Conservation (phyloP, 1,140 invertebrate genomes). For the Parapsyche elsis region DNA sequence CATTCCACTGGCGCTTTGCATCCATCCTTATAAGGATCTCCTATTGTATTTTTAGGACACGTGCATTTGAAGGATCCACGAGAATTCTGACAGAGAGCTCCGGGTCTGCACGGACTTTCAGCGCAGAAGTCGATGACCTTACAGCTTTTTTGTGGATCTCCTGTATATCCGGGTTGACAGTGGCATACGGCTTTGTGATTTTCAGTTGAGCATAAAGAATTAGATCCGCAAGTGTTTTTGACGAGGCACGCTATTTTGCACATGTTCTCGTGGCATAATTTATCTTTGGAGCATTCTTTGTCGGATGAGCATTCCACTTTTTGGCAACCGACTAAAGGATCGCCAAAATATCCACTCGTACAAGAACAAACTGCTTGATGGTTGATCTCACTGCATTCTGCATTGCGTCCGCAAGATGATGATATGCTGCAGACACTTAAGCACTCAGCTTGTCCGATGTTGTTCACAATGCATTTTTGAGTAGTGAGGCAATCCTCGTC, state of each 20-base stretch:
- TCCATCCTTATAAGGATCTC: constrained; percentile 84
- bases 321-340: constrained; percentile 81
- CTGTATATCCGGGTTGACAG: constrained; percentile 88
- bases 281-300: constrained; percentile 81
- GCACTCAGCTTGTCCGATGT: constrained; percentile 78
- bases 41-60: constrained; percentile 81
- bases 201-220: constrained; percentile 85
- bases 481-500: constrained; percentile 74
- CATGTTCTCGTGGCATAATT: constrained; percentile 81
- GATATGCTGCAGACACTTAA: constrained; percentile 75
- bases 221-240: constrained; percentile 83
- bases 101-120: constrained; percentile 82
- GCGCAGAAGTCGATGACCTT: constrained; percentile 82
- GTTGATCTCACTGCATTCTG: constrained; percentile 76
- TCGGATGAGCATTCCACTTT: constrained; percentile 79
- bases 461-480: constrained; percentile 76
- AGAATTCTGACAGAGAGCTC: constrained; percentile 84
- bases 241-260: constrained; percentile 87
- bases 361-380: constrained; percentile 82
- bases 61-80: constrained; percentile 83
- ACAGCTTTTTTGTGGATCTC: constrained; percentile 78
- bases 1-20: constrained; percentile 84
- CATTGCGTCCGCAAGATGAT: constrained; percentile 79
- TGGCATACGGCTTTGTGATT: constrained; percentile 80
- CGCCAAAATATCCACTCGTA: constrained; percentile 80